phyloP scores from a whole-genome alignment of 2,888 invertebrate genomes.

The Dichetophora obliterata region DNA sequence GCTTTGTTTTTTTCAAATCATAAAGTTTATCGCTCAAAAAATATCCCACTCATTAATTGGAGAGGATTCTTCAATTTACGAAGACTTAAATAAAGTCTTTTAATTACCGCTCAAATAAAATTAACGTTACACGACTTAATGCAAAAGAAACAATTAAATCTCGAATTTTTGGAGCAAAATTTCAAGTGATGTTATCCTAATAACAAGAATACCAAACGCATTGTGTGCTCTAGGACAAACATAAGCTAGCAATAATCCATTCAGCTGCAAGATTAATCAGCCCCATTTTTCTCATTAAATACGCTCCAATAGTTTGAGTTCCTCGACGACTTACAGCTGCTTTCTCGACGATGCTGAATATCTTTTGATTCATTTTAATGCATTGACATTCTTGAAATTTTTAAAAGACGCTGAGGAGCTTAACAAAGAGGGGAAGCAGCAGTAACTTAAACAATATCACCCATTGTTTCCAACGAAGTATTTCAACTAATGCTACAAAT shows the following conservation, averaged over 20 bases:
- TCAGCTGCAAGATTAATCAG: constrained; percentile 24
- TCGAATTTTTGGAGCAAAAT: not conserved
- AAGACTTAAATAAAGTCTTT: not conserved
- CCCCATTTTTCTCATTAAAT: not conserved
- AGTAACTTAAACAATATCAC: not conserved
- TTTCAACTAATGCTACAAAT: constrained; percentile 16
- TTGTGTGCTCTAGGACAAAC: not conserved
- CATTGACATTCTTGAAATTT: constrained; percentile 2
- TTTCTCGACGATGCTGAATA: not conserved
- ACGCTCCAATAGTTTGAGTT: not conserved
- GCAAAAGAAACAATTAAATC: not conserved
- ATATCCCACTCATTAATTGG: constrained; percentile 4
- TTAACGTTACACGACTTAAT: not conserved
- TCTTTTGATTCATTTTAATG: constrained; percentile 8
- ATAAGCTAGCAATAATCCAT: constrained; percentile 14
- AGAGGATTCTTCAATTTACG: too few relatives aligned
- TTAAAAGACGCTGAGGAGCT: not conserved
- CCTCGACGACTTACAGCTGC: not conserved
- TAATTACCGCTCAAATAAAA: not conserved
- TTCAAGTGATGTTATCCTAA: not conserved
- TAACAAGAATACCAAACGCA: not conserved
- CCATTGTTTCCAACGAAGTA: not conserved
- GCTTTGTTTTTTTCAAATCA: too few relatives aligned
- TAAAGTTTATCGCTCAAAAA: too few relatives aligned
- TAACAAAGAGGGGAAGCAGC: not conserved